A percentile compares a stretch with the other conserved stretches of the same genome.
phyloP scores from a whole-genome alignment of 2,113 vertebrate genomes.

The Solea senegalensis region DNA sequence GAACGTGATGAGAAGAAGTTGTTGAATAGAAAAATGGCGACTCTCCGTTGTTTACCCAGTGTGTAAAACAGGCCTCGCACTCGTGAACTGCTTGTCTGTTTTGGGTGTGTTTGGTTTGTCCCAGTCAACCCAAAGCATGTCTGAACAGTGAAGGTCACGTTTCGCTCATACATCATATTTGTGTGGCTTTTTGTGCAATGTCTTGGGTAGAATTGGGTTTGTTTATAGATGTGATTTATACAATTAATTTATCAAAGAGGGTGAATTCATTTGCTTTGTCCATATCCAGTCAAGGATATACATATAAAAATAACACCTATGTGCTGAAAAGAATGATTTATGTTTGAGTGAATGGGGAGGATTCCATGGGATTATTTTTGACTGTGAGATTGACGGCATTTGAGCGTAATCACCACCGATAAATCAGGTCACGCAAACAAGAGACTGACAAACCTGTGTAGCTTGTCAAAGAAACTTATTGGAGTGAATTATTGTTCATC shows the following conservation, averaged over 20 bases:
- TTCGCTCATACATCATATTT: slow-evolving; percentile 31
- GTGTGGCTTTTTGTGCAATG: slow-evolving; percentile 16
- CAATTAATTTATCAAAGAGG: too few species aligned
- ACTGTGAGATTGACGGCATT: neutral
- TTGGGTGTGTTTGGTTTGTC: slow-evolving; percentile 41
- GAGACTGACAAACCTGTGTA: slow-evolving; percentile 25
- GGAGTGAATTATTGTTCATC: slow-evolving; percentile 4
- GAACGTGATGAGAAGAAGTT: too few species aligned
- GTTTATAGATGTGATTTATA: too few species aligned
- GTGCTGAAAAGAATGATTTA: neutral
- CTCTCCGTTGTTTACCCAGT: slow-evolving; percentile 16
- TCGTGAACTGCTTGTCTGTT: slow-evolving; percentile 29
- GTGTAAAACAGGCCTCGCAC: slow-evolving; percentile 11
- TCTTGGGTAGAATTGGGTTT: neutral
- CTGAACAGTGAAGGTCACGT: slow-evolving; percentile 18
- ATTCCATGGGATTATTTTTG: slow-evolving; percentile 1
- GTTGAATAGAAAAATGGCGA: too few species aligned
- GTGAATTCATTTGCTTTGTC: too few species aligned
- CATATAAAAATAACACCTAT: too few species aligned
- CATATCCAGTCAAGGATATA: too few species aligned
- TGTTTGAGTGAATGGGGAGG: neutral
- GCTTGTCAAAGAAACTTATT: slow-evolving; percentile 16
- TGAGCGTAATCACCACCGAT: slow-evolving; percentile 16
- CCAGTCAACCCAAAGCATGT: slow-evolving; percentile 15
- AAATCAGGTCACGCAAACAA: slow-evolving; percentile 55